Conservation (phyloP, 2,113 vertebrate genomes). For the Collichthys lucidus region DNA sequence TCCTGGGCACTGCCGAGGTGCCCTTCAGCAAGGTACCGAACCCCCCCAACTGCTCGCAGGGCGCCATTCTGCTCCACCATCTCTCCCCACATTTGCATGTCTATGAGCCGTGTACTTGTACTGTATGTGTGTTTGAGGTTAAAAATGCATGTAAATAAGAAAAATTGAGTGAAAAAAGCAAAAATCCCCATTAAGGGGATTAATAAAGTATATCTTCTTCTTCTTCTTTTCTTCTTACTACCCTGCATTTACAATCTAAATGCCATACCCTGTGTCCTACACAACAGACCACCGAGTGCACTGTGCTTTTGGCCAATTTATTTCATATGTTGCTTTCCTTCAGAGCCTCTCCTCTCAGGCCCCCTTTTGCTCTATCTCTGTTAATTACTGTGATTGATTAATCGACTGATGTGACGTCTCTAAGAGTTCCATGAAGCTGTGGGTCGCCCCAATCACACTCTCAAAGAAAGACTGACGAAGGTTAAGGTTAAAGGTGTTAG, state of each 20-base stretch:
- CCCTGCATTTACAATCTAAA: conserved; percentile 51
- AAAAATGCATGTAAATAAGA: too few relatives aligned
- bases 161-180: too few relatives aligned
- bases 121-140: too few relatives aligned
- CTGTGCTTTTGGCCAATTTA: conserved; percentile 48
- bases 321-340: conserved; percentile 43
- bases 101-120: too few relatives aligned
- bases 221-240: not conserved
- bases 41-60: too few relatives aligned
- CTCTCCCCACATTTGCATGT: too few relatives aligned
- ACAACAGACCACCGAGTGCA: conserved; percentile 38
- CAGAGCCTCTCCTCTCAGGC: conserved; percentile 15
- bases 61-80: too few relatives aligned
- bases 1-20: too few relatives aligned
- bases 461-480: conserved; percentile 26
- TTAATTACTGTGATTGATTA: conserved; percentile 74
- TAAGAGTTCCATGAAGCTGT: conserved; percentile 27
- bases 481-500: conserved; percentile 34
- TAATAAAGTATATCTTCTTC: too few relatives aligned
- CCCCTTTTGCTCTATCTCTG: conserved; percentile 42
- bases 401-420: conserved; percentile 35
- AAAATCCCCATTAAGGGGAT: too few relatives aligned
- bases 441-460: conserved; percentile 15
- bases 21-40: too few relatives aligned
- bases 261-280: conserved; percentile 39